phyloP scores from a whole-genome alignment of 2,888 invertebrate genomes.

The Matsumyia berberina region DNA sequence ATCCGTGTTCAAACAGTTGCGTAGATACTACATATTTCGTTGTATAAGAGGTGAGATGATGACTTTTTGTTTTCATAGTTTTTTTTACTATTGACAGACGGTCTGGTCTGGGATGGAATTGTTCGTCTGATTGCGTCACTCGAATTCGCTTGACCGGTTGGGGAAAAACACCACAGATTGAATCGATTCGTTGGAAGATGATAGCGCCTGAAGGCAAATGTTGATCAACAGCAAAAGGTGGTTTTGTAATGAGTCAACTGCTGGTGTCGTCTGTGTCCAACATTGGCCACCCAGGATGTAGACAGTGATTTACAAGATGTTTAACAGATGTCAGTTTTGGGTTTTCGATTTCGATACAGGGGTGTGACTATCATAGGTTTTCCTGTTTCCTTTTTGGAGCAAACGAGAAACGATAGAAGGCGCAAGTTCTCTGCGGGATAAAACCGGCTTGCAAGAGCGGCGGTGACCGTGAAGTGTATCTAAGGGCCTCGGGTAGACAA shows the following conservation, averaged over 20 bases:
- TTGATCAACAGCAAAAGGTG: not conserved
- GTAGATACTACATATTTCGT: slow-evolving; percentile 31
- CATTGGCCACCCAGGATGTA: slow-evolving; percentile 1
- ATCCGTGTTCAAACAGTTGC: slow-evolving; percentile 37
- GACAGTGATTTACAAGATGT: not conserved
- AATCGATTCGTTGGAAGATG: not conserved
- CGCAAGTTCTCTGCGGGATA: not conserved
- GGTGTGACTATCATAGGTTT: slow-evolving; percentile 11
- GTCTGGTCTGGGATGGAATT: slow-evolving; percentile 19
- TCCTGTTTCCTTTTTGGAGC: not conserved
- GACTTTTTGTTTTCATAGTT: not conserved
- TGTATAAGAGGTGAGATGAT: slow-evolving; percentile 18
- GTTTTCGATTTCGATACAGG: not conserved
- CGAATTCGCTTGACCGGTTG: not conserved
- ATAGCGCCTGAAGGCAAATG: too few relatives aligned
- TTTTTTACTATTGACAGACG: slow-evolving; percentile 38
- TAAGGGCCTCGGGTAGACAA: not conserved
- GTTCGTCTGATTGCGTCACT: slow-evolving; percentile 12
- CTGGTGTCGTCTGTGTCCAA: not conserved
- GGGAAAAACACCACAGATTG: slow-evolving; percentile 17
- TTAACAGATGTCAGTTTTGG: not conserved
- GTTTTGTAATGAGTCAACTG: not conserved
- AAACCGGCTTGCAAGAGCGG: not conserved
- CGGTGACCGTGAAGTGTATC: not conserved
- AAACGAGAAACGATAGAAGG: not conserved